A percentile compares a stretch with the other conserved stretches of the same genome.
Conservation (phyloP, 2,888 invertebrate species). For the Carabus problematicus region DNA sequence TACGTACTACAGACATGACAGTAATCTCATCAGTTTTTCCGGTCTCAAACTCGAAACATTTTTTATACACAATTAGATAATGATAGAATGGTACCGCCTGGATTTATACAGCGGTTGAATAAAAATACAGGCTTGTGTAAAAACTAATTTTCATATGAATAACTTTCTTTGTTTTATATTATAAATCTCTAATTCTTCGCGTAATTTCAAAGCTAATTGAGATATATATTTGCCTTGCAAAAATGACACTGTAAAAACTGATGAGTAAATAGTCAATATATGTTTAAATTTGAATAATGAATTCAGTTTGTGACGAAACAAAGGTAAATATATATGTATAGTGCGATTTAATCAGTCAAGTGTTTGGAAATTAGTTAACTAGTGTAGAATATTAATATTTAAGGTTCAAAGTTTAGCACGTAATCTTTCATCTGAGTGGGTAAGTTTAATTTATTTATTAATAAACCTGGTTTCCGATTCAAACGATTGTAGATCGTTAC, state of each 20-base stretch:
- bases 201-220: background rate
- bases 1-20: conserved; percentile 30
- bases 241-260: too few species aligned
- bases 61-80: too few species aligned
- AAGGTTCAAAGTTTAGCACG: conserved; percentile 70
- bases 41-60: background rate
- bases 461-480: conserved; percentile 68
- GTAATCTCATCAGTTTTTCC: conserved; percentile 39
- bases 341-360: conserved; percentile 41
- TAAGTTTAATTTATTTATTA: conserved; percentile 71
- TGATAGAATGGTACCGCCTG: background rate
- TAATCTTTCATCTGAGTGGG: conserved; percentile 74
- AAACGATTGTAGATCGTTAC: conserved; percentile 74
- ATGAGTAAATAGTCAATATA: conserved; percentile 26
- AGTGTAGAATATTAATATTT: conserved; percentile 45
- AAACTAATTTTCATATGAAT: background rate
- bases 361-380: conserved; percentile 21
- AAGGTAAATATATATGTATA: conserved; percentile 20
- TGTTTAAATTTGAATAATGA: conserved; percentile 21
- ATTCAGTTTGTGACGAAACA: conserved; percentile 23
- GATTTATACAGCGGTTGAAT: background rate
- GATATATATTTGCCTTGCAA: conserved; percentile 23
- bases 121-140: background rate
- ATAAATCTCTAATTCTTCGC: background rate
- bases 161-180: too few species aligned